Evolutionary conservation across 2,797 vertebrate genomes (phyloP), one percentile per base, ranked within the genome.

Genomic region (Capromys pilorides): DNA sequence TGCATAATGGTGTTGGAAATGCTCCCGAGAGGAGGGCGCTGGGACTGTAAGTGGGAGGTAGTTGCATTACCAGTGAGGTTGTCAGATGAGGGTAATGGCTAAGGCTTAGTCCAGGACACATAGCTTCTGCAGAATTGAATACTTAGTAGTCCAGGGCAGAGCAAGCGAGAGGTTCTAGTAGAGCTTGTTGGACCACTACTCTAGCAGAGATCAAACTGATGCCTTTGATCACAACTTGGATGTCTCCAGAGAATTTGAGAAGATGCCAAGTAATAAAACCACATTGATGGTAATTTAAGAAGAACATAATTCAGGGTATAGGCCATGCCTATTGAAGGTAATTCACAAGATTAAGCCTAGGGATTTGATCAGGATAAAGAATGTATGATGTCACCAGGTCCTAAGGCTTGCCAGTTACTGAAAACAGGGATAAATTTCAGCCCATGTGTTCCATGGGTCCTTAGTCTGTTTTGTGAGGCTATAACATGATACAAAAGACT

Each of bases 251-350:
- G 71, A 86, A 86, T 81, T 81, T 28, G 39, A 84, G 81, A 92
- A 86, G 93, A 84, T 49, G 12, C 31, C 62, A 66, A 3, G 45
- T 86, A 57, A 67, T 87, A 57, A 93, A 93, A 41, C 64, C 88
- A 86, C 51, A n/a, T 24, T 61, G 61, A 64, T 85, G 54, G 22
- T 69, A 57, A 81, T 86, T 26, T 77, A 75, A 93, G 75, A 84
- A 93, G 85, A 71, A 16, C 41, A n/a, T 41, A 79, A 71, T 57
- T 81, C 21, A 69, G 21, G 28, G 12, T 88, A 10, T 64, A 24
- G 91, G 36, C n/a, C 45, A 33, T 57, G 39, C 86, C 39, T 93
- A 28, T 12, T 41, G 67, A 57, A 75, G 90, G 64, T 86, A 62
- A 88, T 57, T 85, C 54, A 57, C 14, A 84, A 81, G 49, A 75